A percentile compares a stretch with the other conserved stretches of the same genome.
Evolutionary conservation across 2,113 vertebrate genomes (phyloP).

Genomic region (Crotophaga sulcirostris): DNA sequence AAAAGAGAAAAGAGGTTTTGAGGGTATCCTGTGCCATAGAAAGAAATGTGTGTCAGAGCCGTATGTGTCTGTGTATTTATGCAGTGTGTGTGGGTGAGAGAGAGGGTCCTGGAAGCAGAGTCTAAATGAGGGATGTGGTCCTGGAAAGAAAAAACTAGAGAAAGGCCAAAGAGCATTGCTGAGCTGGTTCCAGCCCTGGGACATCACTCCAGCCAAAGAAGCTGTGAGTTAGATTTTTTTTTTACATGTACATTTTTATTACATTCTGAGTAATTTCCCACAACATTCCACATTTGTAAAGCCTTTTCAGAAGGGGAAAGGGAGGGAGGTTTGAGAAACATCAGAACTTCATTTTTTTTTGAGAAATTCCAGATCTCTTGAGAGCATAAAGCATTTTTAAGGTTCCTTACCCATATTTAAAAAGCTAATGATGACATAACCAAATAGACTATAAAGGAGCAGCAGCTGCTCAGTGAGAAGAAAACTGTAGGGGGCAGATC

Average conservation of each 20-base stretch:
- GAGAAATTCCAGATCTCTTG: conserved; percentile 27
- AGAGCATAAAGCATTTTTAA: conserved; percentile 35
- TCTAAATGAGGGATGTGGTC: conserved; percentile 50
- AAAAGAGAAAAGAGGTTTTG: conserved; percentile 14
- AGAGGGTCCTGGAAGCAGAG: conserved; percentile 50
- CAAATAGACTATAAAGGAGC: conserved; percentile 15
- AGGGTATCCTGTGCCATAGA: conserved; percentile 34
- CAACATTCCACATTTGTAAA: conserved; percentile 51
- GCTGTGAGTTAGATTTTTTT: conserved; percentile 32
- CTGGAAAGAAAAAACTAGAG: conserved; percentile 65
- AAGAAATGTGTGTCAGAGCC: conserved; percentile 22
- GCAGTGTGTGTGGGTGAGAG: conserved; percentile 52
- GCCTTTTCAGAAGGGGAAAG: conserved; percentile 19
- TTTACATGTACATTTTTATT: conserved; percentile 34
- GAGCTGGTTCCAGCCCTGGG: conserved; percentile 66
- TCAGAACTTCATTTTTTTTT: background rate
- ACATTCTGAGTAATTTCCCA: conserved; percentile 67
- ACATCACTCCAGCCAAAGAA: conserved; percentile 66
- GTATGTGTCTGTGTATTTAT: conserved; percentile 44
- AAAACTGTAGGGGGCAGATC: background rate
- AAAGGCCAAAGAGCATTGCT: conserved; percentile 73
- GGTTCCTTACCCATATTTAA: background rate
- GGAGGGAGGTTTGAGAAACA: conserved; percentile 12
- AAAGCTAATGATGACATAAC: conserved; percentile 51
- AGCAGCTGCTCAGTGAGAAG: conserved; percentile 35